Evolutionary conservation across 2,797 vertebrate species (phyloP), one percentile per base, ranked within the genome.

Genomic region (Sibirionetta formosa): DNA sequence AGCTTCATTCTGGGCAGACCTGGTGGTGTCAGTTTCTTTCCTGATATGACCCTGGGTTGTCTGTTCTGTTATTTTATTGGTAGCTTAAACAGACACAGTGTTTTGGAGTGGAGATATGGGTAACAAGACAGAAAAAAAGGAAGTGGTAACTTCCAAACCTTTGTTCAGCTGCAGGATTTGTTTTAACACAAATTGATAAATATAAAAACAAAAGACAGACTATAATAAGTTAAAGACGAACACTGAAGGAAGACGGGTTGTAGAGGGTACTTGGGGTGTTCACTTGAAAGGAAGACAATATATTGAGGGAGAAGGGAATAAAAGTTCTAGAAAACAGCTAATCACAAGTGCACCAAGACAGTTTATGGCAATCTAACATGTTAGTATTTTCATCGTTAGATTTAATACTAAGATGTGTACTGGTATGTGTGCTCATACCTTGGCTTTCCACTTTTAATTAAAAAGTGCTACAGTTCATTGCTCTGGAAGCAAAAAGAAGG

Each of bases 381-480:
- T 44, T 79, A 14, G 6, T 33, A 83, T 76, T 92, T 89, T 58
- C 86, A 69, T 95, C 11, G 0, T 80, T 95, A 66, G 83, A 79
- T 51, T 79, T 78, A 71, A 68, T 72, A 73, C 73, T 58, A 33
- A 54, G 61, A 71, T 58, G 57, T 91, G 57, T 94, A 91, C 70
- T 50, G 82, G 77, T 90, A 91, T 95, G 93, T 93, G 76, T 24
- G 5, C 68, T 86, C 77, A 19, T 92, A 66, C 84, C 71, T 87
- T 85, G 75, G 53, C 77, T 83, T 83, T 91, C 85, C 56, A 82
- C 51, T 70, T 75, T 22, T 93, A 96, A 94, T 96, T 96, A 86
- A 90, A 83, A 93, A 94, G 53, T 22, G 87, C 82, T 91, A 94
- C 93, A 94, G 85, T 88, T 90, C 85, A 90, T 86, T 97, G 87